These are phyloP conservation scores for Uria aalge DNA, from an alignment of 2,113 vertebrate species.

Conservation along the genomic window DNA sequence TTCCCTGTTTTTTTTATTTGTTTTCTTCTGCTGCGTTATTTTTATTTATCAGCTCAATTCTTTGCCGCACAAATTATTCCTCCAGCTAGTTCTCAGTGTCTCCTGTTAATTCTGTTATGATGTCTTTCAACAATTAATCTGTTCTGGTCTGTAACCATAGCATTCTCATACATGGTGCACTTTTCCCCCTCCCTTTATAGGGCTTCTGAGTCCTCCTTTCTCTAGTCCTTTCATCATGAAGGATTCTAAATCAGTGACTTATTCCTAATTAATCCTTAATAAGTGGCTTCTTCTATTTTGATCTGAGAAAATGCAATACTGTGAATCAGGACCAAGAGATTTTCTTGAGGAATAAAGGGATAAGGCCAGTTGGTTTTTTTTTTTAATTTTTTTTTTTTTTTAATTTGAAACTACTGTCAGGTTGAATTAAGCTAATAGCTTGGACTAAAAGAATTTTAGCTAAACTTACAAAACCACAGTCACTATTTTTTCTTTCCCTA, in stretches of 20 bases:
- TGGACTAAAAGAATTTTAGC: not conserved
- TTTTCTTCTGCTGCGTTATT: not conserved
- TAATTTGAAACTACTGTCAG: not conserved
- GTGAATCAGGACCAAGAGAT: not conserved
- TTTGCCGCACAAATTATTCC: not conserved
- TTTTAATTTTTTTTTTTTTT: not conserved
- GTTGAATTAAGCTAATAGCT: not conserved
- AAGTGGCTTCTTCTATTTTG: slow-evolving; percentile 26
- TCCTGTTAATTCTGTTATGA: slow-evolving; percentile 9
- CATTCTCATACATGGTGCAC: not conserved
- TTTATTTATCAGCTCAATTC: slow-evolving; percentile 1
- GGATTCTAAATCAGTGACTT: slow-evolving; percentile 6
- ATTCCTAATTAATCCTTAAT: not conserved
- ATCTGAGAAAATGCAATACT: not conserved
- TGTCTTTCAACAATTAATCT: slow-evolving; percentile 9
- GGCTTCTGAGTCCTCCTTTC: not conserved
- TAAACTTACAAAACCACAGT: not conserved
- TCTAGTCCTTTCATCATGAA: not conserved
- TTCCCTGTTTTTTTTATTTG: not conserved
- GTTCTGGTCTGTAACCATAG: slow-evolving; percentile 10
- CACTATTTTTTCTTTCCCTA: not conserved
- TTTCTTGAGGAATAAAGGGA: not conserved
- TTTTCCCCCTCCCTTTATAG: not conserved
- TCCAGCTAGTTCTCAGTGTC: not conserved
- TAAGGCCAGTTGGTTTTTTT: not conserved